A percentile compares a stretch with the other conserved stretches of the same genome.
phyloP scores from a whole-genome alignment of 1,140 invertebrate genomes.

The Tenebrio molitor region DNA sequence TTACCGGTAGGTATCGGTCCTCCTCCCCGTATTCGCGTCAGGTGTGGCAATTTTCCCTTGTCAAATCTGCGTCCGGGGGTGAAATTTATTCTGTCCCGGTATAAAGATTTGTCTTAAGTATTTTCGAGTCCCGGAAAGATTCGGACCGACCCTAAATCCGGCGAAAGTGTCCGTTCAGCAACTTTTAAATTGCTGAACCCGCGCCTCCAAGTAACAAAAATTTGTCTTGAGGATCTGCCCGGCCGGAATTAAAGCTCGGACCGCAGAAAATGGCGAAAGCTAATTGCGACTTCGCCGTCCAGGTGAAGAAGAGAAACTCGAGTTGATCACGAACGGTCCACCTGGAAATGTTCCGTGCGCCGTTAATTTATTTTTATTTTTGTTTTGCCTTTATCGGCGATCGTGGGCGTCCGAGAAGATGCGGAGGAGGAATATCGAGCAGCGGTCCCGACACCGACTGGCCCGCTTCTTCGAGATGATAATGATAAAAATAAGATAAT shows the following conservation, averaged over 20 bases:
- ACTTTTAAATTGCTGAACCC: slow-evolving; percentile 25
- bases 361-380: too few relatives aligned
- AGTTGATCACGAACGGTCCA: too few relatives aligned
- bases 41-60: background rate
- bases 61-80: background rate
- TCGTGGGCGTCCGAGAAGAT: too few relatives aligned
- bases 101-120: slow-evolving; percentile 26
- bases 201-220: background rate
- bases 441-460: background rate
- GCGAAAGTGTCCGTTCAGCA: slow-evolving; percentile 29
- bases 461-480: slow-evolving; percentile 13
- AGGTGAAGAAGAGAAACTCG: too few relatives aligned
- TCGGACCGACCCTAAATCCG: slow-evolving; percentile 3
- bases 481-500: slow-evolving; percentile 40
- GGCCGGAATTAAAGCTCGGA: background rate
- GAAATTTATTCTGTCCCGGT: slow-evolving; percentile 12
- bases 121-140: slow-evolving; percentile 8
- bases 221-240: slow-evolving; percentile 10
- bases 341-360: too few relatives aligned
- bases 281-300: too few relatives aligned
- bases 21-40: background rate
- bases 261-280: too few relatives aligned
- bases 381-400: too few relatives aligned
- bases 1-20: too few relatives aligned
- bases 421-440: too few relatives aligned